Evolutionary conservation across 2,888 invertebrate species (phyloP).

Genomic region (Margaritifera margaritifera): DNA sequence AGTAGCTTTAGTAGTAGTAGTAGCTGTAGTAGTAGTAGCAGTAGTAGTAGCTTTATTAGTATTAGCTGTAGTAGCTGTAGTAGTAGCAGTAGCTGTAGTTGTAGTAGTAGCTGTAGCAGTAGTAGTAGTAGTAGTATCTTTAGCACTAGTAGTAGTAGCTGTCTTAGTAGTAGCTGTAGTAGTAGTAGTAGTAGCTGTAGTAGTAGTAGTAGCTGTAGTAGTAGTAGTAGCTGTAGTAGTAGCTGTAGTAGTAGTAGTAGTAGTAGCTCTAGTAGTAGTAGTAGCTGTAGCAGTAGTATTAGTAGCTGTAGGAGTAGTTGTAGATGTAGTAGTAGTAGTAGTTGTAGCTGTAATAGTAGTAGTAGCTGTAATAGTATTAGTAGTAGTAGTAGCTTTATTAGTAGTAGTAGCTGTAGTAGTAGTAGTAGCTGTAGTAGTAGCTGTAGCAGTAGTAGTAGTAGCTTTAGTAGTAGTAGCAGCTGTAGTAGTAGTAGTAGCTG

Average conservation of each 20-base stretch:
- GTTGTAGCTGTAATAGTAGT: too few species aligned
- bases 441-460: conserved; percentile 1
- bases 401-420: not conserved
- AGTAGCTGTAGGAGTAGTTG: conserved; percentile 3
- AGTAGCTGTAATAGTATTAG: not conserved
- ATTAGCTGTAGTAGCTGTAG: not conserved
- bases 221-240: conserved; percentile 2
- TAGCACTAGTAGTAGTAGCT: conserved; percentile 7
- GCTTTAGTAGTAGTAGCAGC: not conserved
- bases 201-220: conserved; percentile 12
- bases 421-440: not conserved
- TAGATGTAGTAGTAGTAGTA: conserved; percentile 1
- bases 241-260: conserved; percentile 1
- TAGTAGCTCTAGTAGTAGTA: not conserved
- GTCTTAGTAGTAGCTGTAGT: conserved; percentile 12
- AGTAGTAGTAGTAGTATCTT: conserved; percentile 7
- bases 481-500: not conserved
- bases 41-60: conserved; percentile 5
- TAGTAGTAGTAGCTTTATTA: not conserved
- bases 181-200: conserved; percentile 16
- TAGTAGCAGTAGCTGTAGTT: not conserved
- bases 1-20: too few species aligned
- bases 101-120: conserved; percentile 4
- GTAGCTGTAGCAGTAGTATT: conserved; percentile 7
- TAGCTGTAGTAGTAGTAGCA: conserved; percentile 8